These are phyloP conservation scores for Chelidonichthys spinosus DNA, from an alignment of 2,797 vertebrate species.

Conservation along the genomic window DNA sequence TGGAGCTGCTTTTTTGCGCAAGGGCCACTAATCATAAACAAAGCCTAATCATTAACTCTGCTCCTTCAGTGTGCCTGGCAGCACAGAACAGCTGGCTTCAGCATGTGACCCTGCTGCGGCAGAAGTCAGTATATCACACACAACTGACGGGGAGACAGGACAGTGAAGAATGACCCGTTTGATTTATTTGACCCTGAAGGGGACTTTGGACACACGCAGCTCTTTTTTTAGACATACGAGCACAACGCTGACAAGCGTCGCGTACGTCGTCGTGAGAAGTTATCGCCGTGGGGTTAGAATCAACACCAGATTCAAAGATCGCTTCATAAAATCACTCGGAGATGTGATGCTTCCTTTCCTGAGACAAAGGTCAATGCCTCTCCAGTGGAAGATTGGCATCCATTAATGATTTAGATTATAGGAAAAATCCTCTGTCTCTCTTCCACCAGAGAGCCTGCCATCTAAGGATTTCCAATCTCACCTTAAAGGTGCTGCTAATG, in stretches of 20 bases:
- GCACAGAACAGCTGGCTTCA: conserved; percentile 56
- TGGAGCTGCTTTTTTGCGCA: conserved; percentile 74
- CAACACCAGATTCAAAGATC: conserved; percentile 53
- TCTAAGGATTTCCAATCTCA: conserved; percentile 33
- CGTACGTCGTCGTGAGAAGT: conserved; percentile 11
- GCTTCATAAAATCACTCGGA: conserved; percentile 45
- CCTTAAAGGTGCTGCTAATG: background rate
- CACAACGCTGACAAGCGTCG: conserved; percentile 22
- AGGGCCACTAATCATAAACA: conserved; percentile 82
- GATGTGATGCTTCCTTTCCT: conserved; percentile 34
- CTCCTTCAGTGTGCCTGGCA: conserved; percentile 57
- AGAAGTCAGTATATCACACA: conserved; percentile 51
- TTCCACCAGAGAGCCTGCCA: conserved; percentile 19
- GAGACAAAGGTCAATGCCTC: conserved; percentile 56
- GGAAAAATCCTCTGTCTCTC: conserved; percentile 11
- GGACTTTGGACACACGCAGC: conserved; percentile 51
- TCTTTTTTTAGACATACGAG: conserved; percentile 8
- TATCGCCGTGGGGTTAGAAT: conserved; percentile 41
- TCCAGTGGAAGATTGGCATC: conserved; percentile 1
- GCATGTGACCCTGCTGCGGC: conserved; percentile 65
- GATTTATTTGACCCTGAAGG: conserved; percentile 40
- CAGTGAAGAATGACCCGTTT: background rate
- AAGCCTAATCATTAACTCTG: conserved; percentile 83
- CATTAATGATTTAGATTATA: conserved; percentile 23
- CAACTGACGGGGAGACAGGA: conserved; percentile 29